Evolutionary conservation across 2,113 vertebrate species (phyloP), one percentile per base, ranked within the genome.

Genomic region (Oxyura jamaicensis): DNA sequence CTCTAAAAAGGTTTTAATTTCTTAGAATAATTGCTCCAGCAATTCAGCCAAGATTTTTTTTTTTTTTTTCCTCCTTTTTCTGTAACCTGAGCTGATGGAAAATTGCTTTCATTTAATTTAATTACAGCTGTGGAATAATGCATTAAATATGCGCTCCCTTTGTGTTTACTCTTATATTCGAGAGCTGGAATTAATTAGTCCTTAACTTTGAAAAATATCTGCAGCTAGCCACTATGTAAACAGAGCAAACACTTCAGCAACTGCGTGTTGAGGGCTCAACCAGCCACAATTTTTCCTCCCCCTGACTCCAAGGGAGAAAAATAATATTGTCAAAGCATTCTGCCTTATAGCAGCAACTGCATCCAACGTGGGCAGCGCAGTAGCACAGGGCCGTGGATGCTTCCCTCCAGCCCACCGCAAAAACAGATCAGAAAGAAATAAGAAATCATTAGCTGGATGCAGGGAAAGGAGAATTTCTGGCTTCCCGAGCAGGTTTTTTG

Each of bases 61-160:
- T 41, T 69, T 69, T 39, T 39, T 39, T 39, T 39, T 42, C 5
- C 8, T 19, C 28, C 21, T 41, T 71, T 77, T 65, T 53, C 52
- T 35, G 76, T 86, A 92, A 92, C 90, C 72, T 78, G 90, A 95
- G 90, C 75, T 73, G 78, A 92, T 92, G 67, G 82, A 33, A 87
- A 92, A 95, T 90, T 42, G 73, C 90, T 92, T 95, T 86, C 28
- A 86, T 90, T 92, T 92, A 95, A 95, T 95, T 95, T 90, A 92
- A 95, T 95, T 95, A 95, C 90, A 90, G 86, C 66, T 62, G 55
- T 42, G 56, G 72, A 83, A 90, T 60, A 75, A 69, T 18, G 65
- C 56, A 83, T 83, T 79, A 92, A 92, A 71, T 55, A 71, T 22
- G 67, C 33, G 2, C 67, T 74, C 60, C 72, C 82, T 79, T 90